Base-by-base conservation (phyloP, 2,888 invertebrate genomes). In the Drosophila monieri region DNA sequence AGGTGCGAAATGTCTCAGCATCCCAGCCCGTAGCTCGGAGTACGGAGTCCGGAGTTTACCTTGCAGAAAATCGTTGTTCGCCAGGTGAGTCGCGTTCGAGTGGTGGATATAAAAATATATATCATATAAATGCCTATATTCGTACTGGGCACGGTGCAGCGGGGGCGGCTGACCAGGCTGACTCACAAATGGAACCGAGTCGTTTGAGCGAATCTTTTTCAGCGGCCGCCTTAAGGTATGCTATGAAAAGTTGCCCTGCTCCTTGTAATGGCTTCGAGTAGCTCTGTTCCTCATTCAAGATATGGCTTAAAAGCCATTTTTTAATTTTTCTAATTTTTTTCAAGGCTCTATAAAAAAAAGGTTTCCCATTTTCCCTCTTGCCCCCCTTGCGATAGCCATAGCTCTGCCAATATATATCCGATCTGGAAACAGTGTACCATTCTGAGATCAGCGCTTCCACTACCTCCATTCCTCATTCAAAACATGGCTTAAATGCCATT, bases 1-100 rank as follows among this genome's bases (percentile, higher is more conserved):
- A 88, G 85, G 83, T 83, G 88, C 77, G 79, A 85, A 88, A 78
- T 89, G 80, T 74, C 77, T 71, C 73, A 53, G 58, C 30, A 30
- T 25, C 49, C 30, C 46, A 25, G 54, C n/a, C 15, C 18, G 35
- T 23, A 23, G 46, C 43, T 32, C 32, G 3, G 32, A 32, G 32
- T 32, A 21, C 18, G 25, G 12, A 51, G 27, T 30, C 46, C 62
- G 62, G 60, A 68, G 61, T 66, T 70, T 39, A 56, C 57, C 49
- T 30, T 41, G 65, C 74, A 72, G 76, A 76, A 79, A 81, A 83
- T 80, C 58, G 58, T 4, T 49, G 43, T 14, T 41, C 35, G 18
- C 44, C 43, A 52, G 23, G 41, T 52, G 59, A 44, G 30, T 46
- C 64, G 64, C 15, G 35, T 35, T 14, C 12, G 44, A 18, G 9